Evolutionary conservation across 1,140 invertebrate species (phyloP), one percentile per base, ranked within the genome.

Genomic region (Diuraphis noxia): DNA sequence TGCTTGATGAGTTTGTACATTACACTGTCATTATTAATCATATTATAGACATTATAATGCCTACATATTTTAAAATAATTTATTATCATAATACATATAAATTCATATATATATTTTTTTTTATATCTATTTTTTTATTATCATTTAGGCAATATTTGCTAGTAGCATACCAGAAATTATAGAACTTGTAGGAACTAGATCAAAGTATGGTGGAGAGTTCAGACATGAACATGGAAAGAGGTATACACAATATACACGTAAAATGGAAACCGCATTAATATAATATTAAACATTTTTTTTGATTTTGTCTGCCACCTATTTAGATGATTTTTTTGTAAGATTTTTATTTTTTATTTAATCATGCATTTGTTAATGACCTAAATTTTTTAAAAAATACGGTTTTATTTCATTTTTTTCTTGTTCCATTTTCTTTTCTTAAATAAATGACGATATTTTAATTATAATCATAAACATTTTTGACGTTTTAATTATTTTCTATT

Each of bases 101-200:
- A 72, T 72, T n/a, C 6, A 63, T 41, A 63, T 88, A n/a, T 88
- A 38, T 19, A 25, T 88, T 10, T 88, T 56, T 88, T 87, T 79
- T 77, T 46, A 30, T 90, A 46, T 91, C 23, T 49, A 72, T 38
- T 91, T 46, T 91, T 82, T 91, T 82, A 52, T 94, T 93, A 93
- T 95, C 95, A 97, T 97, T 94, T 97, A 98, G 97, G 97, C 97
- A 96, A 97, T 98, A 96, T 98, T 98, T 97, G 97, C 98, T 96
- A 98, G 98, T 97, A 98, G 97, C 96, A 98, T 99, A 96, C 98
- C 98, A 94, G 98, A 99, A 96, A 98, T 99, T 95, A 98, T 98
- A 96, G 98, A 99, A 96, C 97, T 99, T 95, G 97, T 98, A 96
- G 98, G 98, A 95, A 98, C 96, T 96, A 97, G 98, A 95, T 98